Conservation (phyloP, 2,797 vertebrate species). For the Rhyacichthys aspro region DNA sequence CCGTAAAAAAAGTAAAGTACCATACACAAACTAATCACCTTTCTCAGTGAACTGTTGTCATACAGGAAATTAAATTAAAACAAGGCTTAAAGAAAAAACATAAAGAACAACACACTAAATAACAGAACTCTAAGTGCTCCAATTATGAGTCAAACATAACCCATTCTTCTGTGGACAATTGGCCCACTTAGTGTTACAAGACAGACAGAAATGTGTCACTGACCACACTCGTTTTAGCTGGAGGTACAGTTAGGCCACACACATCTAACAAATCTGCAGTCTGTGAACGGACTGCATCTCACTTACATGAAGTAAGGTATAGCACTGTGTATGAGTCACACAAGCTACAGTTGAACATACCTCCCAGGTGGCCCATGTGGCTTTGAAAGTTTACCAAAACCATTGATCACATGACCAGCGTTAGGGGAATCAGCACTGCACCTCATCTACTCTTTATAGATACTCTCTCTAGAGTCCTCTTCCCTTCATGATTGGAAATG, state of each 20-base stretch:
- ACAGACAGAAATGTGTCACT: conserved; percentile 67
- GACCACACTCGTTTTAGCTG: conserved; percentile 23
- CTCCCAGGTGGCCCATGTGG: conserved; percentile 40
- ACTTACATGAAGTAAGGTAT: no score
- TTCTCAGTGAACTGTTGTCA: no score
- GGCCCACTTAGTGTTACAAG: conserved; percentile 56
- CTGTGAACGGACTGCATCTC: no score
- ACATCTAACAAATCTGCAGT: conserved; percentile 5
- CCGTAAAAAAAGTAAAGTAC: no score
- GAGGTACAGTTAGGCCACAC: conserved; percentile 34
- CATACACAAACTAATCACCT: no score
- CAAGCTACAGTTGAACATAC: no score
- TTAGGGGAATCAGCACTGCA: conserved; percentile 60
- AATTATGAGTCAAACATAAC: conserved; percentile 13
- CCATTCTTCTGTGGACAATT: conserved; percentile 38
- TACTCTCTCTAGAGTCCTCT: conserved; percentile 30
- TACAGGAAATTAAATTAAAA: no score
- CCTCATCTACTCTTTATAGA: conserved; percentile 74
- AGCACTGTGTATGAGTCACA: no score
- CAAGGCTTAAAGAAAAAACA: neutral
- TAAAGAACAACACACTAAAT: neutral
- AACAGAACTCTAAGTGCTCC: neutral
- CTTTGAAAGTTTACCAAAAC: conserved; percentile 43
- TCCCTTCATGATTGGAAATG: no score
- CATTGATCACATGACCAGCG: conserved; percentile 56